These are phyloP conservation scores for Ceratitis capitata DNA, from an alignment of 1,140 invertebrate genomes.

Conservation along the genomic window DNA sequence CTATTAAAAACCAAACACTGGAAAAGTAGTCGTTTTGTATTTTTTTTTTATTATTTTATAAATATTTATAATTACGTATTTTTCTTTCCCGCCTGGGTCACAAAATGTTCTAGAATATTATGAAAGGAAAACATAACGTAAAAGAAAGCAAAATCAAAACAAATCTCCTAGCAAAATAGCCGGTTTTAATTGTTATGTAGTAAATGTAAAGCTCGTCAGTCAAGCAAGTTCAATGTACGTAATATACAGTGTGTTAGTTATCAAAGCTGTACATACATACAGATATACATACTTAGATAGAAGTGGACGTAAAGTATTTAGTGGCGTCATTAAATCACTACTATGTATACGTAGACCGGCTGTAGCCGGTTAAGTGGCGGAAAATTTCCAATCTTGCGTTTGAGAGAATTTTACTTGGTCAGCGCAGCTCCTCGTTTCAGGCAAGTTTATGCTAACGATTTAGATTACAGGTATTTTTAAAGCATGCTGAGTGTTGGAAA, in stretches of 20 bases:
- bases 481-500: background rate
- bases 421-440: background rate
- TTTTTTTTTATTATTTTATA: background rate
- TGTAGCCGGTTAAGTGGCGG: background rate
- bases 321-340: background rate
- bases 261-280: too few species aligned
- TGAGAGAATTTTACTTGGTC: background rate
- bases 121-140: background rate
- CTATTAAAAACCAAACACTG: background rate
- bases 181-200: background rate
- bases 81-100: background rate
- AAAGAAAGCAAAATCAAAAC: background rate
- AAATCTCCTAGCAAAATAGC: background rate
- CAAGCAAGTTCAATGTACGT: background rate
- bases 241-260: too few species aligned
- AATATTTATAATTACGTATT: too few species aligned
- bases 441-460: background rate
- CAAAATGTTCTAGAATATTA: background rate
- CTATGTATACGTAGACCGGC: too few species aligned
- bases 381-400: slow-evolving; percentile 4
- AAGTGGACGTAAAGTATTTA: background rate
- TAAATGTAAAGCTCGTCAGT: background rate
- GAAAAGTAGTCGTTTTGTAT: background rate
- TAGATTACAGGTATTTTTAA: background rate
- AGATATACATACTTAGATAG: background rate